phyloP scores from a whole-genome alignment of 2,113 vertebrate genomes.

The Mesoclemmys tuberculata region DNA sequence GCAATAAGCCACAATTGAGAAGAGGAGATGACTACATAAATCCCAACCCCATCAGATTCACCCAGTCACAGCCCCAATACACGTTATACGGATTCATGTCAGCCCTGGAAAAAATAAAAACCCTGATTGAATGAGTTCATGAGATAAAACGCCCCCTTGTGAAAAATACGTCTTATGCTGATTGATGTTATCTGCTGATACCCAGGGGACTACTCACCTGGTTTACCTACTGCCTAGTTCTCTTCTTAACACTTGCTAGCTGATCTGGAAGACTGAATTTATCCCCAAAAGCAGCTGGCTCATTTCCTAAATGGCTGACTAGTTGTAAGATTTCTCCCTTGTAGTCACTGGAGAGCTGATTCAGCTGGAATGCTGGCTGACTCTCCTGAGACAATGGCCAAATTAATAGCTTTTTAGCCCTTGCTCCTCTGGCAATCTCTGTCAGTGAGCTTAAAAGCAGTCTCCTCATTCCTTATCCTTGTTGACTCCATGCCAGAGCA shows the following conservation, averaged over 20 bases:
- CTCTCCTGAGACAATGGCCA: conserved; percentile 16
- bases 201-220: background rate
- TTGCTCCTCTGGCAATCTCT: background rate
- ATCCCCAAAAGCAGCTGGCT: conserved; percentile 38
- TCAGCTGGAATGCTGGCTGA: conserved; percentile 24
- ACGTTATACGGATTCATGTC: fast-evolving
- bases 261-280: background rate
- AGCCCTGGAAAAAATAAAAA: background rate
- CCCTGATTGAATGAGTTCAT: background rate
- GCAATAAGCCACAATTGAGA: background rate
- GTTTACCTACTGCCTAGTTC: background rate
- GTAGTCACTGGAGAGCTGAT: background rate
- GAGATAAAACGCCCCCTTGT: fast-evolving
- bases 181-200: background rate
- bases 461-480: background rate
- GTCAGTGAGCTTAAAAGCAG: background rate
- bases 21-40: background rate
- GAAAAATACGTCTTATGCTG: background rate
- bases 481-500: background rate
- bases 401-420: background rate
- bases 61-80: background rate
- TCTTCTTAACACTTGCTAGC: background rate
- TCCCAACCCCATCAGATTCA: background rate
- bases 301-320: conserved; percentile 33
- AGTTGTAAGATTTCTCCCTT: background rate